Base-by-base conservation (phyloP, 2,113 vertebrate species). In the Limanda limanda region DNA sequence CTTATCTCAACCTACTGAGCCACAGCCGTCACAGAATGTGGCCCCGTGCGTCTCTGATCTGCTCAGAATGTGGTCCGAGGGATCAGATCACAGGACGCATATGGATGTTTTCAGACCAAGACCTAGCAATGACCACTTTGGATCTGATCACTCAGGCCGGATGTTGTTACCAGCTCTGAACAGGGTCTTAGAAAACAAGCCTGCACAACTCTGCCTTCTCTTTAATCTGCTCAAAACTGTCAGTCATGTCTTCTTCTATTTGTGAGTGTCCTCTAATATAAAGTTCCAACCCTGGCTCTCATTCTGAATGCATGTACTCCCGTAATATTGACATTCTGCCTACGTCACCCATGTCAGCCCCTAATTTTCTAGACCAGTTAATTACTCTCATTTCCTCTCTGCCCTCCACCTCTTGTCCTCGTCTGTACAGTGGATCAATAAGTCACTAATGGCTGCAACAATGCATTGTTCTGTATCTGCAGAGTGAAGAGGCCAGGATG, bases 301-400 rank as follows among this genome's bases (percentile, higher is more conserved):
- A 23, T 45, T 63, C 23, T 55, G 13, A 35, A 35, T 23, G n/a
- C n/a, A 23, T 15, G 56, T 27, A 27, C 59, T n/a, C 31, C 59
- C 64, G 17, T 23, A 17, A 48, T 68, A 75, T 61, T 64, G 75
- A 86, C 54, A 25, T 11, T 17, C 20, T 57, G 55, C 21, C 42
- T 21, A 55, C 24, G 2, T 74, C 47, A 15, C n/a, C 17, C 20
- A 47, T 31, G 66, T 62, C 69, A 77, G 51, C 45, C n/a, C 15
- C 54, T 31, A 25, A 47, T 84, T 87, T 66, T 65, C 62, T 75
- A 31, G 48, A 62, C 23, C 45, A 66, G 48, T 75, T 86, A 69
- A 86, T 88, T 88, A 89, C 56, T 72, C 83, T 74, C 10, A 82
- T 87, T 91, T 89, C 84, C 87, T 79, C 45, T 42, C 60, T 81